Evolutionary conservation across 2,113 vertebrate species (phyloP).

Genomic region (Osmerus mordax): DNA sequence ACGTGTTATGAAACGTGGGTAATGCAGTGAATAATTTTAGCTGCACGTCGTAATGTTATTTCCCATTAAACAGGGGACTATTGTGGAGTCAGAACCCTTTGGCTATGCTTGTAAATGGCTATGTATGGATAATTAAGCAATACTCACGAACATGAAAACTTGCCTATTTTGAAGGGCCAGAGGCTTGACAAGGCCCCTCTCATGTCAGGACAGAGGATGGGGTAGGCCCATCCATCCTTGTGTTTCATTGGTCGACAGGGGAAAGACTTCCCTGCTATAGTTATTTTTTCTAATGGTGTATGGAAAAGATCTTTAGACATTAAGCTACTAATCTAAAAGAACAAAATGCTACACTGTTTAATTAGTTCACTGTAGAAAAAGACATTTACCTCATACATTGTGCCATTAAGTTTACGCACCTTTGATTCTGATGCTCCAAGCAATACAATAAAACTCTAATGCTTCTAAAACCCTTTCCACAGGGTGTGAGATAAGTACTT

Average conservation of each 20-base stretch:
- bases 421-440: constrained; percentile 39
- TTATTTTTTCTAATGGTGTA: too few relatives aligned
- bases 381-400: constrained; percentile 39
- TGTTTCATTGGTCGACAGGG: too few relatives aligned
- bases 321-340: constrained; percentile 40
- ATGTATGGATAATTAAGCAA: constrained; percentile 82
- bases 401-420: constrained; percentile 48
- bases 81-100: constrained; percentile 80
- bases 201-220: neutral
- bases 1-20: constrained; percentile 94
- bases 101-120: constrained; percentile 89
- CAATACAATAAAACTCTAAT: constrained; percentile 48
- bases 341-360: constrained; percentile 37
- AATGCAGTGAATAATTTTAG: constrained; percentile 90
- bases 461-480: constrained; percentile 33
- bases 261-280: too few relatives aligned
- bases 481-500: constrained; percentile 45
- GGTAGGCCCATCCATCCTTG: constrained; percentile 1
- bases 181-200: constrained; percentile 58
- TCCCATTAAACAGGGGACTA: constrained; percentile 84
- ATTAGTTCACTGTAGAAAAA: constrained; percentile 47
- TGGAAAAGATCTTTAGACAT: constrained; percentile 28
- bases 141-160: constrained; percentile 81
- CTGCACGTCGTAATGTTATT: constrained; percentile 89
- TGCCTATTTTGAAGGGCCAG: constrained; percentile 75